Percentiles rank a stretch among this genome's conserved stretches.
These are phyloP conservation scores for Solenodon paradoxus DNA, from an alignment of 2,113 vertebrate genomes.

Conservation along the genomic window DNA sequence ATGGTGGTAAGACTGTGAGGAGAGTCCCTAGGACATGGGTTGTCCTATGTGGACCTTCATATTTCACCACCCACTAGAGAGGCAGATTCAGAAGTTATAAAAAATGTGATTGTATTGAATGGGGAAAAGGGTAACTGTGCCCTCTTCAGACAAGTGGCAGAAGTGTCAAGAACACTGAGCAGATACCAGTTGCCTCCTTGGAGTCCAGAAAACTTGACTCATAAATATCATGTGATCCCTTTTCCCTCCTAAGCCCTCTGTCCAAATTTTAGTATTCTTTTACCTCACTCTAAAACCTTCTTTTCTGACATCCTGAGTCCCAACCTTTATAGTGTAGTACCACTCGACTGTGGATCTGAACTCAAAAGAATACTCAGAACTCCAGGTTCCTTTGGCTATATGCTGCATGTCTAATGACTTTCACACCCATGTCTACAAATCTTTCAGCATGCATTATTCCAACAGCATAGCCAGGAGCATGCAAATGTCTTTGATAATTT, in stretches of 20 bases:
- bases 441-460: not conserved
- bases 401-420: not conserved
- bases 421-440: not conserved
- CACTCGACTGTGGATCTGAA: not conserved
- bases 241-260: not conserved
- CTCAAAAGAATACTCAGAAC: not conserved
- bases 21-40: not conserved
- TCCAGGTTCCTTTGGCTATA: not conserved
- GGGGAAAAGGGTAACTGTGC: not conserved
- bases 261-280: not conserved
- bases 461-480: not conserved
- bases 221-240: not conserved
- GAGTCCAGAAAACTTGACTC: not conserved
- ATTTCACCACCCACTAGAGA: not conserved
- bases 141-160: constrained; percentile 33
- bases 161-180: not conserved
- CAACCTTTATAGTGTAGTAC: constrained; percentile 2
- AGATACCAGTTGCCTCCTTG: not conserved
- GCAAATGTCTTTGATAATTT: not conserved
- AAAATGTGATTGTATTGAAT: not conserved
- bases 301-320: not conserved
- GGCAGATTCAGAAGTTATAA: not conserved
- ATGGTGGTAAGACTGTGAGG: not conserved
- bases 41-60: not conserved
- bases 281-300: not conserved